phyloP scores from a whole-genome alignment of 1,140 invertebrate species.

The Ericerus pela region DNA sequence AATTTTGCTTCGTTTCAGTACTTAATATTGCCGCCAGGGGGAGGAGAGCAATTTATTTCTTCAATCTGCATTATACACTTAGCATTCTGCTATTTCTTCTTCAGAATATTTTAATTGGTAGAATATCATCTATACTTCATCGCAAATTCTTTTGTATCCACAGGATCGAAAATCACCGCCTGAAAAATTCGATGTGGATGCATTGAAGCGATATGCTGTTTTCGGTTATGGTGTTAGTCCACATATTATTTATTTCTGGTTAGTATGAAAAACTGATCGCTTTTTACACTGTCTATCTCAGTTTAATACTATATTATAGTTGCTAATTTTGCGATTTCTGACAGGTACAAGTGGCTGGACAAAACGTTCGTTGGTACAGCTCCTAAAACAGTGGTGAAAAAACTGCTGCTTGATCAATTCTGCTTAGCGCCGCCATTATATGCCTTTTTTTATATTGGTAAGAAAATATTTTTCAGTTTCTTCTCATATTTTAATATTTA shows the following conservation, averaged over 20 bases:
- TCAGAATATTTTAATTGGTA: no score
- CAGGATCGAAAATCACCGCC: slow-evolving; percentile 30
- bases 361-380: slow-evolving; percentile 46
- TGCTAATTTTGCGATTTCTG: neutral
- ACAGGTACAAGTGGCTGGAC: slow-evolving; percentile 67
- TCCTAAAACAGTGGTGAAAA: slow-evolving; percentile 44
- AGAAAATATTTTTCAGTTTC: no score
- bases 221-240: slow-evolving; percentile 43
- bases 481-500: no score
- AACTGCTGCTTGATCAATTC: slow-evolving; percentile 61
- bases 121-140: no score
- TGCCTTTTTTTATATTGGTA: slow-evolving; percentile 42
- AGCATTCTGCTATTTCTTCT: no score
- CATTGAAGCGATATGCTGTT: slow-evolving; percentile 40
- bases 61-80: no score
- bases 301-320: neutral
- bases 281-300: neutral
- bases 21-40: no score
- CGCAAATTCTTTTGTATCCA: slow-evolving; percentile 18
- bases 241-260: slow-evolving; percentile 45
- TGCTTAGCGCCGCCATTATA: slow-evolving; percentile 53
- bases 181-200: slow-evolving; percentile 37
- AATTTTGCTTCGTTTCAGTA: no score
- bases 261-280: slow-evolving; percentile 22
- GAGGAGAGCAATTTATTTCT: no score